Evolutionary conservation across 2,113 vertebrate species (phyloP).

Genomic region (Neogale vison): DNA sequence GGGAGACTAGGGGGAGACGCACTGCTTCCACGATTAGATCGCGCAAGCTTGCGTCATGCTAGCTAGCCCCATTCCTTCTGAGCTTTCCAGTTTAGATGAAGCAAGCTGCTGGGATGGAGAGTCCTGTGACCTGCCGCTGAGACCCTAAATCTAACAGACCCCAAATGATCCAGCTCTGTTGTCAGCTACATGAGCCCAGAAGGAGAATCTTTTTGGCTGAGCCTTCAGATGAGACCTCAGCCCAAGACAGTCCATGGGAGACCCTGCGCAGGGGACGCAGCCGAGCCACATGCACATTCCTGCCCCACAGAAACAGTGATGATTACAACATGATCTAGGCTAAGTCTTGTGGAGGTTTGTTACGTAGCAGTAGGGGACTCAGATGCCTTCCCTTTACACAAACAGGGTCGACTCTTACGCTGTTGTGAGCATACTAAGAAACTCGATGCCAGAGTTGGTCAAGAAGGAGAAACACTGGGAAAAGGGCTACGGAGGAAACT

Average conservation of each 20-base stretch:
- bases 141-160: no score
- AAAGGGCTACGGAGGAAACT: slow-evolving; percentile 44
- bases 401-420: not conserved
- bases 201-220: not conserved
- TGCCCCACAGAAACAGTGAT: not conserved
- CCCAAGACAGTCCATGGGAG: not conserved
- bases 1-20: not conserved
- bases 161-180: not conserved
- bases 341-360: not conserved
- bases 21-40: not conserved
- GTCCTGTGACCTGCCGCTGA: accelerated
- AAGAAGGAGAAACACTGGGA: not conserved
- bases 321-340: no score
- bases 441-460: not conserved
- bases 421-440: not conserved
- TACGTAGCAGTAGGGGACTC: not conserved
- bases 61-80: not conserved
- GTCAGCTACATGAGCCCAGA: not conserved
- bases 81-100: not conserved
- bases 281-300: no score
- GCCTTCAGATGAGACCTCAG: not conserved
- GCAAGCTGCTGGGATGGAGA: not conserved
- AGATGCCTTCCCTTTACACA: not conserved
- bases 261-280: not conserved
- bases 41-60: not conserved